These are phyloP conservation scores for Raja brachyura DNA, from an alignment of 2,113 vertebrate genomes.

Conservation along the genomic window DNA sequence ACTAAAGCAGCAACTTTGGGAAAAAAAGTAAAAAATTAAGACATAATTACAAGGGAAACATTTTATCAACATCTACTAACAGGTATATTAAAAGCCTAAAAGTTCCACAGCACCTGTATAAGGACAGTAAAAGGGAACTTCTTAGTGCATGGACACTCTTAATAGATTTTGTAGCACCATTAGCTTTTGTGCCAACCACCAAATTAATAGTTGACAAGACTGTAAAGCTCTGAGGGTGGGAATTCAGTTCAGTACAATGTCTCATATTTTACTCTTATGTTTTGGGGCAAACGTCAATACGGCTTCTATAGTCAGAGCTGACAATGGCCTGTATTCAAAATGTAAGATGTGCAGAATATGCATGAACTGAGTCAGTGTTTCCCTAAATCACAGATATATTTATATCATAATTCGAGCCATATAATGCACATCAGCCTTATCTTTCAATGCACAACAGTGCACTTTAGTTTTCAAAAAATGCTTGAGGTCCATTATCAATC, in stretches of 20 bases:
- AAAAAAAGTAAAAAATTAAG: slow-evolving; percentile 58
- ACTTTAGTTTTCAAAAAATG: neutral
- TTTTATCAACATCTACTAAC: slow-evolving; percentile 60
- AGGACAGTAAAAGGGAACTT: slow-evolving; percentile 52
- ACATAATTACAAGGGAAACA: slow-evolving; percentile 54
- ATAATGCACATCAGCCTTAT: slow-evolving; percentile 30
- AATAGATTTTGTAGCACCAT: slow-evolving; percentile 74
- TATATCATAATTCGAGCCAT: neutral
- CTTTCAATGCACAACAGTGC: slow-evolving; percentile 36
- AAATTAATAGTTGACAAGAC: slow-evolving; percentile 56
- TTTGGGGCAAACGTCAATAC: slow-evolving; percentile 26
- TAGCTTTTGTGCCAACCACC: slow-evolving; percentile 67
- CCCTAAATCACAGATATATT: neutral
- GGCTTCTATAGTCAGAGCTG: slow-evolving; percentile 33
- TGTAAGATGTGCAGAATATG: slow-evolving; percentile 26
- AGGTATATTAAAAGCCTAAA: slow-evolving; percentile 61
- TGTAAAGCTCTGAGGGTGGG: slow-evolving; percentile 66
- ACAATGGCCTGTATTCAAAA: slow-evolving; percentile 14
- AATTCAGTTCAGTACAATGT: slow-evolving; percentile 57
- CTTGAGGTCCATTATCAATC: neutral
- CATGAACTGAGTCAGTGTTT: neutral
- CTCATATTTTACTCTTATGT: slow-evolving; percentile 49
- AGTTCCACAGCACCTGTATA: slow-evolving; percentile 61
- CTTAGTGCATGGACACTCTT: slow-evolving; percentile 57
- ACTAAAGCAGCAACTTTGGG: slow-evolving; percentile 46